Evolutionary conservation across 2,888 invertebrate genomes (phyloP).

Genomic region (Cybosia mesomella): DNA sequence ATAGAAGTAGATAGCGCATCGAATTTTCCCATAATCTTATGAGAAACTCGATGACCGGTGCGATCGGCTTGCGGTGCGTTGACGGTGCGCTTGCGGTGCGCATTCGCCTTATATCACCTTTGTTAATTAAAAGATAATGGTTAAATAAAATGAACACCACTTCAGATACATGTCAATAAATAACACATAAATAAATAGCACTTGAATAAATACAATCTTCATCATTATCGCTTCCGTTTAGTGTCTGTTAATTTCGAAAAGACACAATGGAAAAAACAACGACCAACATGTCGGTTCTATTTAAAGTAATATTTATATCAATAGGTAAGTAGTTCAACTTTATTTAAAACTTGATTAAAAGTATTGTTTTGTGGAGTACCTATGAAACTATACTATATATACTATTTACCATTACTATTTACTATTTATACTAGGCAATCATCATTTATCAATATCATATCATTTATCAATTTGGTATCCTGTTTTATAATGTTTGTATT

Average conservation of each 20-base stretch:
- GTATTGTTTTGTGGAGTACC: too few relatives aligned
- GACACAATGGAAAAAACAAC: background rate
- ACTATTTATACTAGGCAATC: too few relatives aligned
- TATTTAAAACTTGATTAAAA: background rate
- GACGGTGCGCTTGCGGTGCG: too few relatives aligned
- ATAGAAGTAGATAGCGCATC: too few relatives aligned
- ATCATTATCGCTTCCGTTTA: background rate
- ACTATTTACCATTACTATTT: too few relatives aligned
- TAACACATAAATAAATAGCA: background rate
- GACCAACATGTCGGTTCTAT: background rate
- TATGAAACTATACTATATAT: too few relatives aligned
- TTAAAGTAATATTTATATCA: background rate
- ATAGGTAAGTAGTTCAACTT: background rate
- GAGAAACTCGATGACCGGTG: too few relatives aligned
- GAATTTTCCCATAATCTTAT: too few relatives aligned
- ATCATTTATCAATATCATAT: too few relatives aligned
- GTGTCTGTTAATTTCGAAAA: background rate
- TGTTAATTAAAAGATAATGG: background rate
- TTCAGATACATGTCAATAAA: background rate
- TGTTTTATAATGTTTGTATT: too few relatives aligned
- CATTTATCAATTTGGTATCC: too few relatives aligned
- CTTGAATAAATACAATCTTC: background rate
- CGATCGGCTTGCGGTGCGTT: too few relatives aligned
- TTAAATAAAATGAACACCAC: background rate
- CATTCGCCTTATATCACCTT: background rate